phyloP scores from a whole-genome alignment of 2,888 invertebrate species.

The Gortyna flavago region DNA sequence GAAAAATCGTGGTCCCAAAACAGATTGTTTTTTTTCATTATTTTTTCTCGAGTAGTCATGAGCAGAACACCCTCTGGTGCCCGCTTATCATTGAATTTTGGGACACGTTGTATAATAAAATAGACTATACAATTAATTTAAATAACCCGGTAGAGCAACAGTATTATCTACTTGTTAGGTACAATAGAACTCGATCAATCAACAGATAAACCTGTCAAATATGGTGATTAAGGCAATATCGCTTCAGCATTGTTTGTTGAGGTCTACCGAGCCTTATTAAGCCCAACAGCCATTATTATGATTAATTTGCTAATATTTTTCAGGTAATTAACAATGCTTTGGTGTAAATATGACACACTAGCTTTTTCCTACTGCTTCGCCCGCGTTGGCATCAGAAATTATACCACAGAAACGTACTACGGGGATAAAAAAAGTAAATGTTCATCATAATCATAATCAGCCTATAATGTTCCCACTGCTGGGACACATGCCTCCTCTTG shows the following conservation, averaged over 20 bases:
- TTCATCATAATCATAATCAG: too few species aligned
- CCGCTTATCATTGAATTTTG: too few species aligned
- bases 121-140: neutral
- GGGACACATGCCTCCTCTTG: too few species aligned
- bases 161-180: neutral
- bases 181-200: slow-evolving; percentile 38
- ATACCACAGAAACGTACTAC: neutral
- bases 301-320: slow-evolving; percentile 13
- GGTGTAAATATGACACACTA: neutral
- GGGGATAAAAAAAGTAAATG: neutral
- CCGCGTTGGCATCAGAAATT: neutral
- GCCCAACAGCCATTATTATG: neutral
- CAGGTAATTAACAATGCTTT: neutral
- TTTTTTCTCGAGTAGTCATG: too few species aligned
- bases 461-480: too few species aligned
- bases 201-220: slow-evolving; percentile 36
- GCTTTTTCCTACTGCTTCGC: neutral
- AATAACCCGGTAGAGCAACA: neutral
- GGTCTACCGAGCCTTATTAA: slow-evolving; percentile 10
- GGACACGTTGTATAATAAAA: too few species aligned
- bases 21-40: too few species aligned
- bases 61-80: too few species aligned
- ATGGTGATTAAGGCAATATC: slow-evolving; percentile 23
- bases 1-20: too few species aligned
- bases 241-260: slow-evolving; percentile 28